These are phyloP conservation scores for Colletes gigas DNA, from an alignment of 1,140 invertebrate species.

Conservation along the genomic window DNA sequence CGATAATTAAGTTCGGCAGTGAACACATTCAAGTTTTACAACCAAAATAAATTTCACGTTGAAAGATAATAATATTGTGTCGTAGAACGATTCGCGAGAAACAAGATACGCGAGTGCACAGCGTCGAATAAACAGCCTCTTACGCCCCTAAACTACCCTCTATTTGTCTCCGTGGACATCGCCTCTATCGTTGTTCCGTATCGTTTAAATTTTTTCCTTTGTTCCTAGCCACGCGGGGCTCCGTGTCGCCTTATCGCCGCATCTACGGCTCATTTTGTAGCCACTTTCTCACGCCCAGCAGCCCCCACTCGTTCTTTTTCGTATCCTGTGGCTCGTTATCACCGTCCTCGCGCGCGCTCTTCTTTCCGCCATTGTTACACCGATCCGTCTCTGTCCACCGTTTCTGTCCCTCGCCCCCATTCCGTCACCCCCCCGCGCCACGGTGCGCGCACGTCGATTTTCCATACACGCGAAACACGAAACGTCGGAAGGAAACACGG, in stretches of 20 bases:
- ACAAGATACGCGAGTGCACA: too few relatives aligned
- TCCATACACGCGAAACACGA: not conserved
- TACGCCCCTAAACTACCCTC: slow-evolving; percentile 2
- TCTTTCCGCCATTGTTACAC: not conserved
- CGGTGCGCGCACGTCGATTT: too few relatives aligned
- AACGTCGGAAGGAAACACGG: not conserved
- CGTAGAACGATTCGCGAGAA: too few relatives aligned
- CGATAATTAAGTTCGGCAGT: too few relatives aligned
- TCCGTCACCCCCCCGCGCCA: not conserved
- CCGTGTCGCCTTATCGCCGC: slow-evolving; percentile 19
- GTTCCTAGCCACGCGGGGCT: not conserved
- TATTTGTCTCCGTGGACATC: slow-evolving; percentile 4
- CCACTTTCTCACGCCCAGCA: slow-evolving; percentile 21
- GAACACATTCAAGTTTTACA: too few relatives aligned
- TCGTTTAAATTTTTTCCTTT: slow-evolving; percentile 2
- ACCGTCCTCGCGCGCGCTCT: not conserved
- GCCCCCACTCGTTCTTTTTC: not conserved
- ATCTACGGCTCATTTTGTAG: slow-evolving; percentile 37
- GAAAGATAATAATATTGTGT: too few relatives aligned
- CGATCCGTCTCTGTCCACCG: not conserved
- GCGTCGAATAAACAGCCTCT: too few relatives aligned
- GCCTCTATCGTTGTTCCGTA: not conserved
- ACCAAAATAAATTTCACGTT: too few relatives aligned
- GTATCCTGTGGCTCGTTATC: slow-evolving; percentile 8
- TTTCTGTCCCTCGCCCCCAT: too few relatives aligned